Percentiles rank a stretch among this genome's conserved stretches.
phyloP scores from a whole-genome alignment of 2,113 vertebrate species.

The Takifugu flavidus region DNA sequence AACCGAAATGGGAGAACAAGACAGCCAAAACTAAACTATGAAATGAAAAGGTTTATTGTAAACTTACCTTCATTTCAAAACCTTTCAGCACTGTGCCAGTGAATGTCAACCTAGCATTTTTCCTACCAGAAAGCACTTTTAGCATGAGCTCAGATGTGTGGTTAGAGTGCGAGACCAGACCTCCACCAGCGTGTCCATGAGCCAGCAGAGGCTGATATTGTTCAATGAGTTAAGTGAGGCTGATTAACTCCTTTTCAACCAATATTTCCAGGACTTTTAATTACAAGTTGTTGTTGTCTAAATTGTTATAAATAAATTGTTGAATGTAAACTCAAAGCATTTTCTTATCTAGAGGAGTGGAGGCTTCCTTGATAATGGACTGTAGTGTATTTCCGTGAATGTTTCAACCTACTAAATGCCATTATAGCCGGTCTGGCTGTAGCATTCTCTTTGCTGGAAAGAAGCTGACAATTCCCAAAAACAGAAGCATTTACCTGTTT shows the following conservation, averaged over 20 bases:
- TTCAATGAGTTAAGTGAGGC: constrained; percentile 49
- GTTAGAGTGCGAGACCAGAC: constrained; percentile 62
- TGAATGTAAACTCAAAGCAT: too few relatives aligned
- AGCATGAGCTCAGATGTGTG: constrained; percentile 62
- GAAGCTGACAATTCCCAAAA: constrained; percentile 27
- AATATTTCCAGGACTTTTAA: constrained; percentile 4
- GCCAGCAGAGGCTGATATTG: constrained; percentile 48
- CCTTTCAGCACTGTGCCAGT: constrained; percentile 23
- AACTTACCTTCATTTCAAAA: constrained; percentile 17
- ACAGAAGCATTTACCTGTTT: constrained; percentile 22
- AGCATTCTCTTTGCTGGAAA: constrained; percentile 71
- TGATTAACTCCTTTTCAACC: constrained; percentile 57
- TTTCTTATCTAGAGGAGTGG: constrained; percentile 65
- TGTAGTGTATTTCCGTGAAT: constrained; percentile 65
- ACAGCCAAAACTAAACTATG: constrained; percentile 16
- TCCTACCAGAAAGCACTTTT: constrained; percentile 54
- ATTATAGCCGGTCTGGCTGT: constrained; percentile 53
- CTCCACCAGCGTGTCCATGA: constrained; percentile 56
- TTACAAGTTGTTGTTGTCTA: too few relatives aligned
- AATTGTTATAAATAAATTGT: too few relatives aligned
- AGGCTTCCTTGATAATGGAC: constrained; percentile 59
- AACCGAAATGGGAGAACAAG: constrained; percentile 30
- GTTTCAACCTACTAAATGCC: constrained; percentile 61
- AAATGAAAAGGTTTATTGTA: background rate
- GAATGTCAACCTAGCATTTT: constrained; percentile 41